Base-by-base conservation (phyloP, 2,888 invertebrate species). In the Calameuta pallipes region DNA sequence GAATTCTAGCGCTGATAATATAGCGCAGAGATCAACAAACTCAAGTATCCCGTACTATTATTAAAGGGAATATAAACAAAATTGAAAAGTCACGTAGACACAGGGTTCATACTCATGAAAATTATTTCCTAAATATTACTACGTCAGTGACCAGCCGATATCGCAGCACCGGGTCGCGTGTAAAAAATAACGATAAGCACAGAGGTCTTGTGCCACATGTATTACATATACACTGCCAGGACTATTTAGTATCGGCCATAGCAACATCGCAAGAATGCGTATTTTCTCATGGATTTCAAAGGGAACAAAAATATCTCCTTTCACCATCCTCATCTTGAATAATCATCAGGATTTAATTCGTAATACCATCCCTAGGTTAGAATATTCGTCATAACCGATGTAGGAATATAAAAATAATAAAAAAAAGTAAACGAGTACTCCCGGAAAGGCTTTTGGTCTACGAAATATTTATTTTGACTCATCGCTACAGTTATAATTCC, bases 141-240 rank as follows among this genome's bases (percentile, higher is more conserved):
- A 13, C 31, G 31, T 31, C 13, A 9, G 31, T 31, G 33, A 15
- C 15, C 56, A 23, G 9, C 9, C 12, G 31, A 31, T 71, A 71
- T 31, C 31, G 33, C 31, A 31, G 12, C 31, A 9, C 12, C 71
- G 31, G 11, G 31, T 31, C 3, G 13, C 6, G 31, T 71, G 13
- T 71, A 31, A 71, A 71, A 71, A 71, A 71, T 71, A 71, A 13
- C 31, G 71, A 71, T 71, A 71, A 71, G 71, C 12, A 71, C 31
- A 15, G 71, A 34, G 71, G 31, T 34, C 4, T 31, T n/a, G 31
- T 23, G 23, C 23, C 9, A 71, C 9, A 31, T 33, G 31, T 31
- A 71, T 71, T 13, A 34, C 3, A 31, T 71, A 31, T 71, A 71
- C 31, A 71, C 33, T 71, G 33, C 11, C 71, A 15, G 3, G 1